Evolutionary conservation across 2,888 invertebrate genomes (phyloP).

Genomic region (Synergus gifuensis): DNA sequence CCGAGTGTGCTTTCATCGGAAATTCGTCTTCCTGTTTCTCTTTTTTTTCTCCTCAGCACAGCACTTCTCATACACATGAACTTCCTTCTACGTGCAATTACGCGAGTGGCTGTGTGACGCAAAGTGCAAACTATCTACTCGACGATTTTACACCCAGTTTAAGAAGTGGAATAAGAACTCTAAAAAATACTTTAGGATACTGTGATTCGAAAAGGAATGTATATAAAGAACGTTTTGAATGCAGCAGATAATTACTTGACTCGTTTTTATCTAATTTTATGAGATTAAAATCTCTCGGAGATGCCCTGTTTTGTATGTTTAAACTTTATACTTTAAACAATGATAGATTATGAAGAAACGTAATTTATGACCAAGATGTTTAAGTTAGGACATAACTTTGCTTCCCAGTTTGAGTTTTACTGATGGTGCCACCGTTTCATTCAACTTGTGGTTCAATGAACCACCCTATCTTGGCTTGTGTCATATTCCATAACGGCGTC

Average conservation of each 20-base stretch:
- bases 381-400: background rate
- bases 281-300: too few relatives aligned
- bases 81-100: slow-evolving; percentile 30
- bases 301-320: too few relatives aligned
- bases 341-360: background rate
- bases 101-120: slow-evolving; percentile 36
- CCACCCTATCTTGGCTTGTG: slow-evolving; percentile 26
- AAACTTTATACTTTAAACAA: background rate
- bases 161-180: slow-evolving; percentile 9
- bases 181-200: background rate
- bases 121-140: slow-evolving; percentile 28
- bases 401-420: background rate
- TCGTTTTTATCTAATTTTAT: too few relatives aligned
- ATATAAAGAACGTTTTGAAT: background rate
- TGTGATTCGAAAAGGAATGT: background rate
- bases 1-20: slow-evolving; percentile 48
- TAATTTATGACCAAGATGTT: background rate
- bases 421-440: slow-evolving; percentile 4
- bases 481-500: slow-evolving; percentile 33
- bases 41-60: slow-evolving; percentile 39
- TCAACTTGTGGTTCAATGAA: slow-evolving; percentile 33
- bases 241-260: background rate
- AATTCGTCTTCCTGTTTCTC: slow-evolving; percentile 48
- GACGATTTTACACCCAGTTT: slow-evolving; percentile 12
- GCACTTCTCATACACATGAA: slow-evolving; percentile 35